A percentile compares a stretch with the other conserved stretches of the same genome.
Evolutionary conservation across 2,888 invertebrate genomes (phyloP).

Genomic region (Erpobdella octoculata): DNA sequence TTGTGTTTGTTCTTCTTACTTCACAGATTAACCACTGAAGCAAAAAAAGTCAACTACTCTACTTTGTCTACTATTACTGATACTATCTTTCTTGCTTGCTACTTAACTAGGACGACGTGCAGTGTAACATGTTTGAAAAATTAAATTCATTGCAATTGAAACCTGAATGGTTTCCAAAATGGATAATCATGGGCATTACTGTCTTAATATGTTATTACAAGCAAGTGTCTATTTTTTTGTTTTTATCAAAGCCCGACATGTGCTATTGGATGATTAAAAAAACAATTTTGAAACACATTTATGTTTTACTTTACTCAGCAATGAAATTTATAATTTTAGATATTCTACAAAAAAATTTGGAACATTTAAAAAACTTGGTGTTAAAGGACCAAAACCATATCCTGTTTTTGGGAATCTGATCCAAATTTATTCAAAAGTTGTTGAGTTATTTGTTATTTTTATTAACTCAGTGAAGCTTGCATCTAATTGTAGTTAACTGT

Average conservation of each 20-base stretch:
- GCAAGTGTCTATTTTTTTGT: background rate
- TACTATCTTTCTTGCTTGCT: background rate
- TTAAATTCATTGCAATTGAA: background rate
- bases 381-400: conserved; percentile 32
- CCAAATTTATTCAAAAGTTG: background rate
- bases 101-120: too few species aligned
- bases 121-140: background rate
- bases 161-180: background rate
- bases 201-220: background rate
- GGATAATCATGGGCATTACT: conserved; percentile 1
- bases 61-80: too few species aligned
- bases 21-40: too few species aligned
- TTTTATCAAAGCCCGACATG: background rate
- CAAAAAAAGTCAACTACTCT: too few species aligned
- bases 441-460: background rate
- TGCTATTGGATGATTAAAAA: too few species aligned
- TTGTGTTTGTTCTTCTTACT: too few species aligned
- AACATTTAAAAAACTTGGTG: conserved; percentile 30
- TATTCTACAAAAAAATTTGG: conserved; percentile 29
- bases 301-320: background rate
- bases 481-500: background rate
- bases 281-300: background rate
- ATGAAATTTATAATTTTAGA: conserved; percentile 12
- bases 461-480: too few species aligned
- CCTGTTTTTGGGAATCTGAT: conserved; percentile 30